Percentiles rank a stretch among this genome's conserved stretches.
phyloP scores from a whole-genome alignment of 2,888 invertebrate genomes.

The Mycalesis mineus region DNA sequence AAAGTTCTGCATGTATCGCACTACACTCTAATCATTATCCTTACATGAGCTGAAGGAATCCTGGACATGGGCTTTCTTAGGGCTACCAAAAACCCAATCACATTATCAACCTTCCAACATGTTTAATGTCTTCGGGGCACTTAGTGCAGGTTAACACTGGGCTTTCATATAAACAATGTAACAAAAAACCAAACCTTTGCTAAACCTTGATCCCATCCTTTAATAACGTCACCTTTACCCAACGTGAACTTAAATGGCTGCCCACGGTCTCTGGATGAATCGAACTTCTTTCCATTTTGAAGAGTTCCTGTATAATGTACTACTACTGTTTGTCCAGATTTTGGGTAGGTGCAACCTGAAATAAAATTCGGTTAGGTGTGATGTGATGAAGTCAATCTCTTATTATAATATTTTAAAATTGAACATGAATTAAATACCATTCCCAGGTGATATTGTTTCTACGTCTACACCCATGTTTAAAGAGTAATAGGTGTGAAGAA shows the following conservation, averaged over 20 bases:
- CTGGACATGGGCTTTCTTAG: too few species aligned
- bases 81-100: too few species aligned
- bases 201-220: conserved; percentile 98
- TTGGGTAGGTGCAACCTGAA: conserved; percentile 93
- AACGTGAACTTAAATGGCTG: conserved; percentile 96
- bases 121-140: too few species aligned
- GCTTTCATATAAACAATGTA: background rate
- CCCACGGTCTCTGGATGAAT: conserved; percentile 96
- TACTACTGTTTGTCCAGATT: conserved; percentile 95
- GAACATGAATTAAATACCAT: conserved; percentile 43
- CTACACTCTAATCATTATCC: too few species aligned
- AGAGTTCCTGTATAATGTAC: conserved; percentile 98
- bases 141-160: too few species aligned
- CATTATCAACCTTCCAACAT: too few species aligned
- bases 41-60: too few species aligned
- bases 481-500: background rate
- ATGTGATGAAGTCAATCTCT: background rate
- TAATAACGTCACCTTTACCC: conserved; percentile 98
- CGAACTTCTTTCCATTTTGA: conserved; percentile 93
- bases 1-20: too few species aligned
- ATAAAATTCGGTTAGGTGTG: conserved; percentile 23
- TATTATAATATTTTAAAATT: background rate
- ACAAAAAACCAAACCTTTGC: conserved; percentile 81
- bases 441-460: conserved; percentile 63
- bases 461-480: conserved; percentile 63